Evolutionary conservation across 2,113 vertebrate genomes (phyloP).

Genomic region (Eudorcas thomsonii): DNA sequence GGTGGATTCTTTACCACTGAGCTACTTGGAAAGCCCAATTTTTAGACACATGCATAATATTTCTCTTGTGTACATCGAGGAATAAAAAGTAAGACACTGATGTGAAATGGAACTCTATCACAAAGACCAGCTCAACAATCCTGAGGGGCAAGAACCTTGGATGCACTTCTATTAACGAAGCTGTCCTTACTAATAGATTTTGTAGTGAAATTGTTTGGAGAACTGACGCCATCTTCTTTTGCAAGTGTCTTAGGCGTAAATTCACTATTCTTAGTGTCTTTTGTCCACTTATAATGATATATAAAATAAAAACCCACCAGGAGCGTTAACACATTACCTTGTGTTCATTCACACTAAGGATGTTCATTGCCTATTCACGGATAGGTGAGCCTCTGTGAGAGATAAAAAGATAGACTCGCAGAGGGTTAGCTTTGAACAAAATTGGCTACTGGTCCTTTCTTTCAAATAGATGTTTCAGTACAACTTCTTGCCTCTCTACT

Average conservation of each 20-base stretch:
- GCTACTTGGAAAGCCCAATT: background rate
- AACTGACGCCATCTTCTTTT: background rate
- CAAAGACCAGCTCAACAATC: background rate
- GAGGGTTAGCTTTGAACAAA: conserved; percentile 48
- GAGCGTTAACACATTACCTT: background rate
- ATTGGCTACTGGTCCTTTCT: background rate
- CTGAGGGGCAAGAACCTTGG: background rate
- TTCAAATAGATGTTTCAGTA: conserved; percentile 32
- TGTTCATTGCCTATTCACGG: background rate
- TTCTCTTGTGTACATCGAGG: background rate
- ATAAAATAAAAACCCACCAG: background rate
- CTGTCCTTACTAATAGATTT: background rate
- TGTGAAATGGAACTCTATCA: background rate
- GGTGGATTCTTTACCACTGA: background rate
- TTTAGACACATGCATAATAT: background rate
- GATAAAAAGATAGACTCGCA: background rate
- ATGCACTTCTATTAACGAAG: background rate
- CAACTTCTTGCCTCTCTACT: background rate
- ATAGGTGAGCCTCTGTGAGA: conserved; percentile 61
- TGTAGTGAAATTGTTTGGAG: background rate
- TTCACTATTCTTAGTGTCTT: background rate
- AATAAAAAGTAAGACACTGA: background rate
- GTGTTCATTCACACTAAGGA: background rate
- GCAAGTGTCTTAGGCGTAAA: background rate
- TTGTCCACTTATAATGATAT: background rate